A percentile compares a stretch with the other conserved stretches of the same genome.
phyloP scores from a whole-genome alignment of 1,140 invertebrate species.

The Bactericera cockerelli region DNA sequence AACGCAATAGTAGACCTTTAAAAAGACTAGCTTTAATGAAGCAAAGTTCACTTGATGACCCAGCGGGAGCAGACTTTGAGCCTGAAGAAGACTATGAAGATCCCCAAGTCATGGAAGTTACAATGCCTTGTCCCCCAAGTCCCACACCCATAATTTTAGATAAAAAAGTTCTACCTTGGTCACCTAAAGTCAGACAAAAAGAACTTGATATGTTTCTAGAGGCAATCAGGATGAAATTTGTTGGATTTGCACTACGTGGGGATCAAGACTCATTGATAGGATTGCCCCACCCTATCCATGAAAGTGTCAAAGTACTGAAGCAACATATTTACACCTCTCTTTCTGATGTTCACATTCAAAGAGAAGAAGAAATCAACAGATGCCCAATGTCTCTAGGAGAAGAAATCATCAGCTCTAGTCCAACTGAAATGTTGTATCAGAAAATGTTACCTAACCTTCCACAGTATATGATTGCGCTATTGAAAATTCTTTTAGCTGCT shows the following conservation, averaged over 20 bases:
- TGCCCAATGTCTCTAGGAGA: conserved; percentile 50
- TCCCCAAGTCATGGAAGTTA: conserved; percentile 32
- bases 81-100: conserved; percentile 19
- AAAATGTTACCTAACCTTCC: conserved; percentile 84
- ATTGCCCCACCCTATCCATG: conserved; percentile 85
- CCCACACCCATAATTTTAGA: conserved; percentile 26
- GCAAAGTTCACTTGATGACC: conserved; percentile 83
- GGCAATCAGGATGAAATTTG: conserved; percentile 82
- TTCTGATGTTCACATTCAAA: conserved; percentile 64
- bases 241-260: conserved; percentile 75
- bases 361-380: conserved; percentile 64
- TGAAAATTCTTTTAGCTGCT: conserved; percentile 94
- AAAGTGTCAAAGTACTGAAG: conserved; percentile 80
- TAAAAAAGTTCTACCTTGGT: conserved; percentile 69
- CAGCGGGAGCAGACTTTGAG: conserved; percentile 31
- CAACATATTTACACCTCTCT: conserved; percentile 64
- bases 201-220: conserved; percentile 86
- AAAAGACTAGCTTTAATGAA: conserved; percentile 68
- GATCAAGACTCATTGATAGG: conserved; percentile 78
- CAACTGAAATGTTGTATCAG: conserved; percentile 77
- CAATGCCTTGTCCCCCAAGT: conserved; percentile 31
- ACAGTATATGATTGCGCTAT: conserved; percentile 90
- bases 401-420: conserved; percentile 51
- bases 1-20: conserved; percentile 45
- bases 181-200: conserved; percentile 87